Percentiles rank a stretch among this genome's conserved stretches.
phyloP scores from a whole-genome alignment of 2,888 invertebrate genomes.

The Catocala sponsa region DNA sequence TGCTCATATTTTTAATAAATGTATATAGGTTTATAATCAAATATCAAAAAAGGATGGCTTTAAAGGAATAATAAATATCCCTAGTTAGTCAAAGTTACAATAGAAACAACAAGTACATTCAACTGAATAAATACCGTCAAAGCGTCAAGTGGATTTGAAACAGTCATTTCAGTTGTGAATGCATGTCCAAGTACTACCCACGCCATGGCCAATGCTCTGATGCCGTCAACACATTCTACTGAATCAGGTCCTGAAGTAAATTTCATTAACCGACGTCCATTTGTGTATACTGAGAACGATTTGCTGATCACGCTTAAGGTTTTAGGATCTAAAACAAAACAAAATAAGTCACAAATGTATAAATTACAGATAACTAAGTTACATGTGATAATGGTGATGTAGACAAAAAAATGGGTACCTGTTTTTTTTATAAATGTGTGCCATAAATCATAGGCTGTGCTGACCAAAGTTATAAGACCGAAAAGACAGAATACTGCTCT shows the following conservation, averaged over 20 bases:
- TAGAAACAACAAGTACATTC: not conserved
- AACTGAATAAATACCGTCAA: conserved; percentile 47
- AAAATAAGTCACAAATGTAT: too few relatives aligned
- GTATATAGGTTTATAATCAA: too few relatives aligned
- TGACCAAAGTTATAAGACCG: conserved; percentile 61
- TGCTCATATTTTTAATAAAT: too few relatives aligned
- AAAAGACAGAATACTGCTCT: conserved; percentile 59
- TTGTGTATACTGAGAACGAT: conserved; percentile 67
- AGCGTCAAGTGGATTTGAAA: conserved; percentile 53
- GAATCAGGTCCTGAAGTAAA: conserved; percentile 61
- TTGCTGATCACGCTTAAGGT: conserved; percentile 36
- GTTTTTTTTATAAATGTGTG: conserved; percentile 45
- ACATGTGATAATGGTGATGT: too few relatives aligned
- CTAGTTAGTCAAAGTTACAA: not conserved
- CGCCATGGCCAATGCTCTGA: conserved; percentile 75
- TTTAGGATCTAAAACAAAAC: conserved; percentile 53
- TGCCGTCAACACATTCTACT: conserved; percentile 77
- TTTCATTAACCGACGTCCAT: conserved; percentile 67
- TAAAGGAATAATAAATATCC: too few relatives aligned
- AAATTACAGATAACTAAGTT: too few relatives aligned
- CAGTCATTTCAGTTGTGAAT: conserved; percentile 47
- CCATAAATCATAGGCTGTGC: conserved; percentile 60
- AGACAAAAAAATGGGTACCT: conserved; percentile 32
- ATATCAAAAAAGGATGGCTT: too few relatives aligned
- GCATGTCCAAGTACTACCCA: conserved; percentile 81